A percentile compares a stretch with the other conserved stretches of the same genome.
Evolutionary conservation across 2,888 invertebrate genomes (phyloP).

Genomic region (Tipula helvola): DNA sequence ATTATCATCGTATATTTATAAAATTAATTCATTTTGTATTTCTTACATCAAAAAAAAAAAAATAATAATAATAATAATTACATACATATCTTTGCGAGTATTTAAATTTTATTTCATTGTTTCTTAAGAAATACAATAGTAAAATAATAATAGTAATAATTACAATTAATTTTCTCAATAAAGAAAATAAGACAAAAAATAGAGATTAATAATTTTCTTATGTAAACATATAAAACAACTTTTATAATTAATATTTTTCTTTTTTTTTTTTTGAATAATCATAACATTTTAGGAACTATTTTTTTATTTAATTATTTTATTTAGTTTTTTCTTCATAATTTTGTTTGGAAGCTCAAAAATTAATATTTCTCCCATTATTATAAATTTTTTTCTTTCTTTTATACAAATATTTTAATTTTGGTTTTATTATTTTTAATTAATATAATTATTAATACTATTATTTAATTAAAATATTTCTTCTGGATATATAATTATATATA

Average conservation of each 20-base stretch:
- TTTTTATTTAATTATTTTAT: background rate
- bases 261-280: background rate
- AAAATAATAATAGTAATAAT: background rate
- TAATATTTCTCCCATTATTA: background rate
- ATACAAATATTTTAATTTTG: background rate
- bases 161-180: background rate
- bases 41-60: background rate
- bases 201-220: background rate
- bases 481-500: background rate
- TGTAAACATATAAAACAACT: background rate
- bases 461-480: background rate
- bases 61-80: background rate
- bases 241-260: background rate
- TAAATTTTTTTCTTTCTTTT: background rate
- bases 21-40: background rate
- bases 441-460: background rate
- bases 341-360: background rate
- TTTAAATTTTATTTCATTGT: background rate
- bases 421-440: background rate
- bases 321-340: background rate
- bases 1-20: background rate
- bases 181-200: background rate
- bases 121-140: background rate
- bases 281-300: background rate
- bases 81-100: background rate